phyloP scores from a whole-genome alignment of 2,888 invertebrate species.

The Pollenia griseotomentosa region DNA sequence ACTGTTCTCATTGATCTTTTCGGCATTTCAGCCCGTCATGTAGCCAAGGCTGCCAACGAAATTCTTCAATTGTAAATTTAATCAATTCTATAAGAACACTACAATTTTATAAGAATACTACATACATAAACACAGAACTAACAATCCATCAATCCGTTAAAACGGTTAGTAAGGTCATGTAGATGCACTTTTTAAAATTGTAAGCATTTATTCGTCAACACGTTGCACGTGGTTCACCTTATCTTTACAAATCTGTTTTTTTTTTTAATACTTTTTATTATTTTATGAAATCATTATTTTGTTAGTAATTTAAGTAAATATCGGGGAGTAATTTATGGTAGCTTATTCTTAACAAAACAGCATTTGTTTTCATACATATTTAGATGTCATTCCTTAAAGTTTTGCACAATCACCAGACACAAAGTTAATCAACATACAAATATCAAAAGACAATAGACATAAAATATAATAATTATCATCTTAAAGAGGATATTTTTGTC shows the following conservation, averaged over 20 bases:
- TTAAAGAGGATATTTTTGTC: constrained; percentile 26
- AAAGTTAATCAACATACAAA: background rate
- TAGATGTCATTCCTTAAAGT: constrained; percentile 61
- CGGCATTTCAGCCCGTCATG: constrained; percentile 93
- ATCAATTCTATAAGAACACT: background rate
- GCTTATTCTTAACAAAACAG: constrained; percentile 28
- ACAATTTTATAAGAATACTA: background rate
- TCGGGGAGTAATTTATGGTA: constrained; percentile 60
- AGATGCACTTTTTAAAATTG: constrained; percentile 20
- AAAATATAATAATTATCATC: constrained; percentile 5
- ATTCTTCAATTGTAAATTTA: constrained; percentile 85
- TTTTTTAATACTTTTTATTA: constrained; percentile 40
- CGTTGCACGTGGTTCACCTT: constrained; percentile 6
- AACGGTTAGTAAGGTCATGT: background rate
- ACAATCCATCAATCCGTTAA: background rate
- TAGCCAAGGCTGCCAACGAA: constrained; percentile 89
- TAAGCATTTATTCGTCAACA: constrained; percentile 47
- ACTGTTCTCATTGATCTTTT: constrained; percentile 93
- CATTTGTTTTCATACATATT: constrained; percentile 44
- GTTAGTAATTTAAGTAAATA: constrained; percentile 53
- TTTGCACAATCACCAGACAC: constrained; percentile 22
- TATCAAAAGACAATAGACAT: constrained; percentile 37
- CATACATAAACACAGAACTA: background rate
- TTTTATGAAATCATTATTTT: constrained; percentile 30
- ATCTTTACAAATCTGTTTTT: constrained; percentile 13